phyloP scores from a whole-genome alignment of 2,888 invertebrate species.

The Odontocerum albicorne region DNA sequence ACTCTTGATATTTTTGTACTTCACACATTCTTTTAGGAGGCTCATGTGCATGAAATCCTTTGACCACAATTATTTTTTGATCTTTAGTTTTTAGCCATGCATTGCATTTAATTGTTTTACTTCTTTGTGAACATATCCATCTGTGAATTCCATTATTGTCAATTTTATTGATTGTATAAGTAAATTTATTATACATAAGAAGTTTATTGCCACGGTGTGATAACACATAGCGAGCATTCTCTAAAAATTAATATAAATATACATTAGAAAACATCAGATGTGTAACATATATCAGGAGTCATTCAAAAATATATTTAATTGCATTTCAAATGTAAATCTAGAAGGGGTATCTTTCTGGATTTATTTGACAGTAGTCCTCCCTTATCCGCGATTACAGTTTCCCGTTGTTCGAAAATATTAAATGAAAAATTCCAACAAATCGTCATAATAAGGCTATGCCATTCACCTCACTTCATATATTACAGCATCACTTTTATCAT shows the following conservation, averaged over 20 bases:
- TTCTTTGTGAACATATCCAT: conserved; percentile 44
- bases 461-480: too few species aligned
- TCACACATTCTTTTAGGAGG: neutral
- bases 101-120: conserved; percentile 40
- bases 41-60: conserved; percentile 39
- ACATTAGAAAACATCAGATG: neutral
- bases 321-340: neutral
- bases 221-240: neutral
- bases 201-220: conserved; percentile 3
- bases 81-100: conserved; percentile 44
- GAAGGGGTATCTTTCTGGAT: too few species aligned
- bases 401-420: too few species aligned
- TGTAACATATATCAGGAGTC: neutral
- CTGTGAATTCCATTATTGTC: conserved; percentile 27
- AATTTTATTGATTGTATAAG: conserved; percentile 2
- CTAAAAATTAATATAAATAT: neutral
- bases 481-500: too few species aligned
- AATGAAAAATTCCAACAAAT: too few species aligned
- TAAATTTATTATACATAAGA: conserved; percentile 1
- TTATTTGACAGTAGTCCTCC: too few species aligned
- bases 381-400: too few species aligned
- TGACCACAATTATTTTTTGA: conserved; percentile 41
- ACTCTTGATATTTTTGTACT: neutral
- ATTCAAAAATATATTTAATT: neutral
- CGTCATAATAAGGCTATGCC: too few species aligned